A percentile compares a stretch with the other conserved stretches of the same genome.
phyloP scores from a whole-genome alignment of 1,140 invertebrate genomes.

The Drosophila trapezifrons region DNA sequence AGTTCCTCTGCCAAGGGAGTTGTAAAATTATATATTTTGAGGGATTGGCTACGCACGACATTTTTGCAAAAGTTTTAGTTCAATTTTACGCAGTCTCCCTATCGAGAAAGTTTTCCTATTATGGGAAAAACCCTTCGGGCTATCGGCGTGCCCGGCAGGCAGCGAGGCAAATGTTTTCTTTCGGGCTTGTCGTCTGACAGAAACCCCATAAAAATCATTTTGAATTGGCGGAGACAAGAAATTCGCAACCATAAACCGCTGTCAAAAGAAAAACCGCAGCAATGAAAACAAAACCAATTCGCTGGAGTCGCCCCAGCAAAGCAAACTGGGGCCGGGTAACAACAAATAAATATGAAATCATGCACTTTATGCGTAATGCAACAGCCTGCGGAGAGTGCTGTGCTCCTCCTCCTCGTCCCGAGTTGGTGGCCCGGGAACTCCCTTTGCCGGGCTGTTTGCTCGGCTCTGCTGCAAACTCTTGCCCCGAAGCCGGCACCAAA shows the following conservation, averaged over 20 bases:
- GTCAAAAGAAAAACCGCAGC: constrained; percentile 33
- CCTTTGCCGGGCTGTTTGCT: constrained; percentile 40
- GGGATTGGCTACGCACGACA: constrained; percentile 27
- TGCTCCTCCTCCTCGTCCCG: not conserved
- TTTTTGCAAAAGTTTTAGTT: constrained; percentile 39
- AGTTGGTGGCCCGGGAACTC: constrained; percentile 11
- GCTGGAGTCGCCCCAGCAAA: constrained; percentile 12
- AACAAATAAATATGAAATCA: constrained; percentile 76
- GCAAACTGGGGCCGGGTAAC: constrained; percentile 45
- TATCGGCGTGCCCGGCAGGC: constrained; percentile 8
- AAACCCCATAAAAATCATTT: constrained; percentile 45
- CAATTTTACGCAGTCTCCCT: constrained; percentile 27
- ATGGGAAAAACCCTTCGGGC: constrained; percentile 34
- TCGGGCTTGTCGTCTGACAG: constrained; percentile 18
- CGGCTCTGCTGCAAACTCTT: constrained; percentile 12
- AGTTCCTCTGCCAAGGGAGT: constrained; percentile 3
- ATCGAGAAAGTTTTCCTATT: constrained; percentile 42
- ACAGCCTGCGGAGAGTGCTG: constrained; percentile 42
- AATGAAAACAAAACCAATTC: constrained; percentile 60
- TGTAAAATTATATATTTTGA: constrained; percentile 33
- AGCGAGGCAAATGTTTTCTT: constrained; percentile 4
- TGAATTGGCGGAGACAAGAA: constrained; percentile 38
- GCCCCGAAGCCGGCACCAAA: constrained; percentile 12
- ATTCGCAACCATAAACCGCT: constrained; percentile 46
- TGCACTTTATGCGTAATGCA: constrained; percentile 71